Conservation (phyloP, 2,797 vertebrate species). For the Poeciliopsis paucimaculata region DNA sequence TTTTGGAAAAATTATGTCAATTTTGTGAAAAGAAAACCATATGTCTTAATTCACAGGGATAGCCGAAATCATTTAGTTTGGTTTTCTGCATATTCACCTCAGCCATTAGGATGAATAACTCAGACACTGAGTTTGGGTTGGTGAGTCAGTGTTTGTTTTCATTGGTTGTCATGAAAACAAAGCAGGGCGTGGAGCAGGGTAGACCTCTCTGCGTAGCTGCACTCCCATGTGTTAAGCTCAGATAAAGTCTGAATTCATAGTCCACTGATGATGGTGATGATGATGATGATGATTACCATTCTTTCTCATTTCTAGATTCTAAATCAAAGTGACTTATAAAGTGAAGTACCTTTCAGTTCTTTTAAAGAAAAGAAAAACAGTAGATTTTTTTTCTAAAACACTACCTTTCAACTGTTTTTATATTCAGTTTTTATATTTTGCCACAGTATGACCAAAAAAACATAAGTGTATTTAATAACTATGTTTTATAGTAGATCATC, state of each 20-base stretch:
- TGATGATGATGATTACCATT: constrained; percentile 41
- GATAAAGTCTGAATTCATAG: constrained; percentile 48
- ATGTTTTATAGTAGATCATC: neutral
- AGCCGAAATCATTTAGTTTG: constrained; percentile 48
- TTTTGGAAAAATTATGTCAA: constrained; percentile 37
- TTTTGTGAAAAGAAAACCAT: constrained; percentile 37
- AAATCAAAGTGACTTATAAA: neutral
- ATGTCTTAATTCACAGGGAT: constrained; percentile 47
- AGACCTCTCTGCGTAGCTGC: constrained; percentile 50
- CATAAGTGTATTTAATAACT: neutral
- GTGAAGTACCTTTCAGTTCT: neutral
- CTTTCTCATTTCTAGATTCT: neutral
- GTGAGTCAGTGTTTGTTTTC: constrained; percentile 75
- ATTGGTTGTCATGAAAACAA: constrained; percentile 80
- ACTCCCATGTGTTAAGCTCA: constrained; percentile 55
- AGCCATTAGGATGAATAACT: constrained; percentile 41
- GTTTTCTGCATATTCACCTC: constrained; percentile 44
- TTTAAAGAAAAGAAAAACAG: neutral
- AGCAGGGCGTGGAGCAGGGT: constrained; percentile 52
- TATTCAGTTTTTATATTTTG: neutral
- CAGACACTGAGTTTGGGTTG: constrained; percentile 23
- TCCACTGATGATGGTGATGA: constrained; percentile 31
- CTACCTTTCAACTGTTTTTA: neutral
- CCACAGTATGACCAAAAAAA: neutral
- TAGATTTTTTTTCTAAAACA: neutral